Evolutionary conservation across 64 coral and sea anemone genomes (phyloP).

Genomic region (Porites australiensis): DNA sequence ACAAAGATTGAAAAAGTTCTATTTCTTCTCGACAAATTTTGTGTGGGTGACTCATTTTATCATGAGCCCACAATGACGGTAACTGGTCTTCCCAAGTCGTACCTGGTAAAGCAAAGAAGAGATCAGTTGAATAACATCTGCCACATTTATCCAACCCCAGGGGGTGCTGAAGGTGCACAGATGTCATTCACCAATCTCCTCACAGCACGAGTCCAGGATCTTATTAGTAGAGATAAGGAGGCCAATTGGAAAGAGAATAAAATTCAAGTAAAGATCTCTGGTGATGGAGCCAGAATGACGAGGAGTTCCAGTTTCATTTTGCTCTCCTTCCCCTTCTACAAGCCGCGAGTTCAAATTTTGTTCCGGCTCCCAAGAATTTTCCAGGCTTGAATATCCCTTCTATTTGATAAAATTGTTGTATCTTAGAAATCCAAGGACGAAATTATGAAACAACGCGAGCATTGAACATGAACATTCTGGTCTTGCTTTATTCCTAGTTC

Average conservation of each 20-base stretch:
- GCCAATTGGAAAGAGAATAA: background rate
- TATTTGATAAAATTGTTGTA: too few species aligned
- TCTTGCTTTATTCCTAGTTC: too few species aligned
- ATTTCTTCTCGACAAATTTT: background rate
- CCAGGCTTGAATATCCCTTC: too few species aligned
- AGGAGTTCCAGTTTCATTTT: constrained; percentile 27
- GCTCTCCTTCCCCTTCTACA: constrained; percentile 45
- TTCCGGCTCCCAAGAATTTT: too few species aligned
- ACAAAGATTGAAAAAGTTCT: background rate
- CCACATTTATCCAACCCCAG: background rate
- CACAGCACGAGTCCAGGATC: background rate
- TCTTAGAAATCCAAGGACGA: too few species aligned
- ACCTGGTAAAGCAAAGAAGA: constrained; percentile 42
- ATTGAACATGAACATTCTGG: too few species aligned
- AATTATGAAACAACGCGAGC: too few species aligned
- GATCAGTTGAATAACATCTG: constrained; percentile 11
- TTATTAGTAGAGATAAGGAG: background rate
- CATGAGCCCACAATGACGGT: constrained; percentile 13
- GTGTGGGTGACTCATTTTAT: background rate
- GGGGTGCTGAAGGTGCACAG: too few species aligned
- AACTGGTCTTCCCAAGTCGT: constrained; percentile 9
- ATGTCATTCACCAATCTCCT: too few species aligned
- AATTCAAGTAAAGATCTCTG: background rate
- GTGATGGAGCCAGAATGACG: constrained; percentile 28
- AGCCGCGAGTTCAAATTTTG: too few species aligned